Evolutionary conservation across 2,113 vertebrate genomes (phyloP), one percentile per base, ranked within the genome.

Genomic region (Leptosomus discolor): DNA sequence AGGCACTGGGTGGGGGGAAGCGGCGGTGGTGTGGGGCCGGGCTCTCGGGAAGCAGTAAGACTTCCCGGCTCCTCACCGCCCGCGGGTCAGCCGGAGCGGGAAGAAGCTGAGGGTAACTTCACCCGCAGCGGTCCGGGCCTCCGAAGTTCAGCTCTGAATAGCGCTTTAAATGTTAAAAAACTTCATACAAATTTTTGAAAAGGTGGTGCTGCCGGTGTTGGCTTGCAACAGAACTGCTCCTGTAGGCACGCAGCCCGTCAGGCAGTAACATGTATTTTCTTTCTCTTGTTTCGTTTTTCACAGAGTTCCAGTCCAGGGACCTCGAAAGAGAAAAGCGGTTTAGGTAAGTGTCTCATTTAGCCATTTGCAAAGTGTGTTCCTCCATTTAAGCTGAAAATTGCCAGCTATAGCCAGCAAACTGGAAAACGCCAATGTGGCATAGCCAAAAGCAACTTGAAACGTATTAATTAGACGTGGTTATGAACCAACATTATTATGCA

Each of bases 311-410:
- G 17, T 20, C 11, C 50, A 11, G 17, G 5, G 41, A 43, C 7
- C 29, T 22, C 3, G 1, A 5, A 51, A 36, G 7, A 3, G n/a
- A 27, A 57, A 10, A 22, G 2, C 4, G 0, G 5, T 46, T 50
- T 39, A 80, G 96, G 97, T 97, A 95, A 91, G 90, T 6, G 36
- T 30, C 51, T 27, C 34, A 4, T 73, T 64, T 26, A 21, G 43
- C 60, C 34, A 4, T 15, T 57, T 36, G 43, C 16, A 1, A 26
- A 41, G 45, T 2, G 17, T 4, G 17, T 27, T 50, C 34, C 17
- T 36, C 15, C 22, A 2, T 29, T 15, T 36, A 10, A 39, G 15
- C 16, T 70, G 63, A 46, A 61, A 70, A 63, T 14, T 45, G 20
- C 10, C 15, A 48, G 32, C 36, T 53, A 4, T 26, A 36, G 39